These are phyloP conservation scores for Albula glossodonta DNA, from an alignment of 2,113 vertebrate genomes.

Conservation along the genomic window DNA sequence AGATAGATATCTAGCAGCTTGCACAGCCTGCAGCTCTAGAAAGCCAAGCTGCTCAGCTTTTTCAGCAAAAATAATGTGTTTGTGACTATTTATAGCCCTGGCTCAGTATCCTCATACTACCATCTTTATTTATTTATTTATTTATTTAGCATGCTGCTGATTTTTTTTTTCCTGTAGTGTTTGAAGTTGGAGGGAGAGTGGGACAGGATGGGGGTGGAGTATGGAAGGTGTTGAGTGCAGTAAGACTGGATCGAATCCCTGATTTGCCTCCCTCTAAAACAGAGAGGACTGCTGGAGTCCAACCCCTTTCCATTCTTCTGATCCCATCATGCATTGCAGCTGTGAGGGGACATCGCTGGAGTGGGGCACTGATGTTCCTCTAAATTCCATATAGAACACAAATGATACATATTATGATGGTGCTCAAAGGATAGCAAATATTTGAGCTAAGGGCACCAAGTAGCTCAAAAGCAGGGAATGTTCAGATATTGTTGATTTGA, in stretches of 20 bases:
- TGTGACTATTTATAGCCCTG: conserved; percentile 1
- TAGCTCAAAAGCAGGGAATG: not conserved
- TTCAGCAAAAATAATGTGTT: not conserved
- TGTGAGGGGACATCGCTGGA: not conserved
- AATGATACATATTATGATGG: not conserved
- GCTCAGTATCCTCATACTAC: not conserved
- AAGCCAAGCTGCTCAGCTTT: conserved; percentile 8
- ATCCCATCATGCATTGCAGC: not conserved
- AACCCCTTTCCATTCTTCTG: not conserved
- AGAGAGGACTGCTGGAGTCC: not conserved
- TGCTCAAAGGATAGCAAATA: not conserved
- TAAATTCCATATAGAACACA: too few relatives aligned
- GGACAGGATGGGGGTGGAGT: not conserved
- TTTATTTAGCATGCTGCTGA: not conserved
- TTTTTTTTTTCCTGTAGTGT: not conserved
- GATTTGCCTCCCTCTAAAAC: not conserved
- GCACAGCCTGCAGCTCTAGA: not conserved
- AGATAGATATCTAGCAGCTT: not conserved
- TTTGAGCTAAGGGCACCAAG: not conserved
- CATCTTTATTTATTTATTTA: not conserved
- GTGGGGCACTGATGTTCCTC: too few relatives aligned
- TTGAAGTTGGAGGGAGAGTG: not conserved
- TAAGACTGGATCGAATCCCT: not conserved
- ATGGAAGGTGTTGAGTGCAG: not conserved
- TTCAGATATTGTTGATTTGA: not conserved